phyloP scores from a whole-genome alignment of 2,888 invertebrate genomes.

The Alloscopus bannaensis region DNA sequence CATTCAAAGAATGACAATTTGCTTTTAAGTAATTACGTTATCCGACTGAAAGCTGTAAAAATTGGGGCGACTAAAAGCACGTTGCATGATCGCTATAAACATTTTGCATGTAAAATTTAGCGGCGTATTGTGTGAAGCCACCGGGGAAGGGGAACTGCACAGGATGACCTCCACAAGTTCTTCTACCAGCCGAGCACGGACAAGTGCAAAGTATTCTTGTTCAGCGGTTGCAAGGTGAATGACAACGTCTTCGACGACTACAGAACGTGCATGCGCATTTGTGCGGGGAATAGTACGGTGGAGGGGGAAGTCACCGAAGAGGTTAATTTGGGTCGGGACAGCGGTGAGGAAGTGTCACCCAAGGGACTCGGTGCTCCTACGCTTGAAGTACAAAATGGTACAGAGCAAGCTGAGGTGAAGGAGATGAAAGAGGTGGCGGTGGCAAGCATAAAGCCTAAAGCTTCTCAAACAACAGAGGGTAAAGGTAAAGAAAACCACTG shows the following conservation, averaged over 20 bases:
- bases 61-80: not conserved
- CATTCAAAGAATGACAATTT: not conserved
- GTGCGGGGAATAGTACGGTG: slow-evolving; percentile 52
- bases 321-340: not conserved
- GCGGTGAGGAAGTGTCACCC: slow-evolving; percentile 14
- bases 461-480: not conserved
- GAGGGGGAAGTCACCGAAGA: slow-evolving; percentile 24
- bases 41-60: no score
- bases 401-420: not conserved
- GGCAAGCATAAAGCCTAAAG: not conserved
- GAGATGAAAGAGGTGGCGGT: not conserved
- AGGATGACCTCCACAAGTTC: slow-evolving; percentile 45
- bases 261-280: slow-evolving; percentile 62
- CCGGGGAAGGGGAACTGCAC: slow-evolving; percentile 60
- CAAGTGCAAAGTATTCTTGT: slow-evolving; percentile 60
- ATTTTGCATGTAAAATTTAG: not conserved
- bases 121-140: slow-evolving; percentile 53
- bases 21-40: not conserved
- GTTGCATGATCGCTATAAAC: not conserved
- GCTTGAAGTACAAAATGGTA: not conserved
- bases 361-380: not conserved
- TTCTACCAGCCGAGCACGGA: slow-evolving; percentile 56
- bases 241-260: slow-evolving; percentile 64
- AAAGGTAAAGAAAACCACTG: no score
- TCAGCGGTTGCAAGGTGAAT: slow-evolving; percentile 65